These are phyloP conservation scores for Villa cingulata DNA, from an alignment of 2,888 invertebrate species.

Conservation along the genomic window DNA sequence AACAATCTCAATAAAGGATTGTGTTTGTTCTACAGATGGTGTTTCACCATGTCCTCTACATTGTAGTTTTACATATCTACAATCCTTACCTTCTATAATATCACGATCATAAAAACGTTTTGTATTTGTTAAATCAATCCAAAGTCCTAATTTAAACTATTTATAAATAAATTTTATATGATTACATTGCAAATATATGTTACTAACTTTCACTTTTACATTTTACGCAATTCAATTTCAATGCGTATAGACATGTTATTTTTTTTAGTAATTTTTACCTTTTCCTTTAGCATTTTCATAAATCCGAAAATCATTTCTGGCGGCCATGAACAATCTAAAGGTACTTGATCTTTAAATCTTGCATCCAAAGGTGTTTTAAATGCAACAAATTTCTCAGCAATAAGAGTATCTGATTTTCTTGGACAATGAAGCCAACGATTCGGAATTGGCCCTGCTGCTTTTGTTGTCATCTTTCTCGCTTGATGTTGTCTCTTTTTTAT, in stretches of 20 bases:
- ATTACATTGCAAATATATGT: not conserved
- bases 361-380: constrained; percentile 68
- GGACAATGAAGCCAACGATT: constrained; percentile 82
- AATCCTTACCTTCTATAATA: constrained; percentile 61
- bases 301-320: constrained; percentile 77
- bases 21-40: constrained; percentile 73
- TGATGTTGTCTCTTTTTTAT: too few species aligned
- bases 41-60: constrained; percentile 90
- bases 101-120: constrained; percentile 76
- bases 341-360: constrained; percentile 72
- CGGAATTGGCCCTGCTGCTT: constrained; percentile 54
- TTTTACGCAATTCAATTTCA: not conserved
- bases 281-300: constrained; percentile 59
- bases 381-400: constrained; percentile 67
- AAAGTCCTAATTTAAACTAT: constrained; percentile 76
- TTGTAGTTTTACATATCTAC: constrained; percentile 75
- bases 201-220: not conserved
- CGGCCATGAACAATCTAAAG: constrained; percentile 67
- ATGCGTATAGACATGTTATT: too few species aligned
- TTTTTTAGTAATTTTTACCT: too few species aligned
- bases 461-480: constrained; percentile 9
- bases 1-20: constrained; percentile 68
- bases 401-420: constrained; percentile 56
- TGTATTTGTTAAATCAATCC: constrained; percentile 96
- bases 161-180: not conserved